Percentiles rank a stretch among this genome's conserved stretches.
These are phyloP conservation scores for Pungitius pungitius DNA, from an alignment of 2,113 vertebrate genomes.

Conservation along the genomic window DNA sequence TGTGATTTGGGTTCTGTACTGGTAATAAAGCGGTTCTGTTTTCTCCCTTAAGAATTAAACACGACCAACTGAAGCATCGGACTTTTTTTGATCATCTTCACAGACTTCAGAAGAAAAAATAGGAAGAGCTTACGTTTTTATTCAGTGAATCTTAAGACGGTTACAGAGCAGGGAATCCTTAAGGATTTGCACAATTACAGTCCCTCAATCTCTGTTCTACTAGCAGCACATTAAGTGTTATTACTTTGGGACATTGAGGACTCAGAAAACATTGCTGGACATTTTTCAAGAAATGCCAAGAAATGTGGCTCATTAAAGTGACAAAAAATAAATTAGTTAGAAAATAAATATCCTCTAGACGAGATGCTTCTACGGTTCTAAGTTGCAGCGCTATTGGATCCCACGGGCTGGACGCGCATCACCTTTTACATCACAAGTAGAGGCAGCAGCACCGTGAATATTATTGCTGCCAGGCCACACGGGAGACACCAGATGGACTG, in stretches of 20 bases:
- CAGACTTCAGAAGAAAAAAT: constrained; percentile 1
- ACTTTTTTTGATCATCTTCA: constrained; percentile 1
- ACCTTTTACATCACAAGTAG: constrained; percentile 15
- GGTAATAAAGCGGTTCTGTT: constrained; percentile 50
- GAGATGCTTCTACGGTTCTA: constrained; percentile 30
- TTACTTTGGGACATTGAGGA: constrained; percentile 27
- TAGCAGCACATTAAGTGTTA: constrained; percentile 50
- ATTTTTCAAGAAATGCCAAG: constrained; percentile 32
- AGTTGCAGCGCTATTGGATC: constrained; percentile 7
- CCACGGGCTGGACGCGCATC: constrained; percentile 5
- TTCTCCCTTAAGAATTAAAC: constrained; percentile 60
- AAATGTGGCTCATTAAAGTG: constrained; percentile 71
- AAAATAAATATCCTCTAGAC: constrained; percentile 70
- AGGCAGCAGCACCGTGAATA: constrained; percentile 34
- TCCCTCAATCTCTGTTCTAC: constrained; percentile 27
- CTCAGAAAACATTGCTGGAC: constrained; percentile 16
- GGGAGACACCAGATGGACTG: constrained; percentile 8
- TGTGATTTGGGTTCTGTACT: constrained; percentile 63
- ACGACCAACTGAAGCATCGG: constrained; percentile 30
- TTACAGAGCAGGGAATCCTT: constrained; percentile 31
- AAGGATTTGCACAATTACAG: background rate
- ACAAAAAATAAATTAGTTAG: constrained; percentile 77
- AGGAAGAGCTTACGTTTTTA: constrained; percentile 54
- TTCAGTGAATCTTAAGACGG: constrained; percentile 50
- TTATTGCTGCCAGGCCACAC: constrained; percentile 60